Evolutionary conservation across 1,140 invertebrate genomes (phyloP).

Genomic region (Pogonomyrmex barbatus): DNA sequence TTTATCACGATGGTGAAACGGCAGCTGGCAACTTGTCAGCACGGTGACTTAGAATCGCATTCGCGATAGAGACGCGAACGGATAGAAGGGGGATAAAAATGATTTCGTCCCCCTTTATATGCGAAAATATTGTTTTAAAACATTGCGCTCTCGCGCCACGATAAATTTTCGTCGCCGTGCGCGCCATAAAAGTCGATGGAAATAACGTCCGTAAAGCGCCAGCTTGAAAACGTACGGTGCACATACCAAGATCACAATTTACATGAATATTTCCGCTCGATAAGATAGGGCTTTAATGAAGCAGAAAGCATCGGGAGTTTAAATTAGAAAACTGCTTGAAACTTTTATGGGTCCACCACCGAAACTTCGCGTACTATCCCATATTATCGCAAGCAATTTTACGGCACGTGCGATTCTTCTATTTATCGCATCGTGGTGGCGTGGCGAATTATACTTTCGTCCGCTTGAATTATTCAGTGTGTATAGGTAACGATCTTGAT

Average conservation of each 20-base stretch:
- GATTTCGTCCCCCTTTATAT: conserved; percentile 24
- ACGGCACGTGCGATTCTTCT: conserved; percentile 49
- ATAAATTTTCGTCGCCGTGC: conserved; percentile 54
- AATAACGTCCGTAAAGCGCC: conserved; percentile 48
- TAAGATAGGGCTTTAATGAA: conserved; percentile 70
- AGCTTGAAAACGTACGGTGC: conserved; percentile 37
- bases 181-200: conserved; percentile 55
- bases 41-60: not conserved
- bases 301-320: conserved; percentile 38
- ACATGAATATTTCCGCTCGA: conserved; percentile 67
- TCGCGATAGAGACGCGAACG: not conserved
- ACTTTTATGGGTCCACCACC: conserved; percentile 59
- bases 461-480: conserved; percentile 46
- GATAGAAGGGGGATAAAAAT: not conserved
- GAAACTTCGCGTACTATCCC: conserved; percentile 46
- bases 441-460: conserved; percentile 58
- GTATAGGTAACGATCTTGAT: conserved; percentile 26
- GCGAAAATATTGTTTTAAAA: conserved; percentile 63
- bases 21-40: conserved; percentile 14
- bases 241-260: conserved; percentile 55
- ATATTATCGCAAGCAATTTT: conserved; percentile 63
- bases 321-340: conserved; percentile 72
- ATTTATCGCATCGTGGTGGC: conserved; percentile 36
- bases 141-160: not conserved
- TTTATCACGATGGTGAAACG: not conserved